Conservation (phyloP, 1,140 invertebrate genomes). For the Plectus sambesii region DNA sequence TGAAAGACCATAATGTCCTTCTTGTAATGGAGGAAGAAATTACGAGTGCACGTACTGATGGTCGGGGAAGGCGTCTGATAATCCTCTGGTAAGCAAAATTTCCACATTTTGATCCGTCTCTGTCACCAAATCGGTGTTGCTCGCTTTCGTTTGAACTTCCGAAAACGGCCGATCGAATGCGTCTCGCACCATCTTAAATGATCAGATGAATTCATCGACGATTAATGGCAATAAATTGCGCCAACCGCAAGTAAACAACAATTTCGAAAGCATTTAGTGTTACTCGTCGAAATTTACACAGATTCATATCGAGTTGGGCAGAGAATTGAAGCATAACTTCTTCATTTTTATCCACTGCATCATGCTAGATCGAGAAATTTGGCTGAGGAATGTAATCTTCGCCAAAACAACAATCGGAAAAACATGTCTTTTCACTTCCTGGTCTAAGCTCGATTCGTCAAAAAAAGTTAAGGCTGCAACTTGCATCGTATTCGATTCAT, state of each 20-base stretch:
- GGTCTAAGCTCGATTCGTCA: background rate
- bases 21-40: slow-evolving; percentile 2
- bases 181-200: slow-evolving; percentile 40
- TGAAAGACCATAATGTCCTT: too few relatives aligned
- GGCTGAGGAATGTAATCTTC: too few relatives aligned
- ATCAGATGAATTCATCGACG: slow-evolving; percentile 8
- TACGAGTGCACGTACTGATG: slow-evolving; percentile 59
- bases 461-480: background rate
- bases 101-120: slow-evolving; percentile 89
- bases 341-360: too few relatives aligned
- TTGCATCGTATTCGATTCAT: slow-evolving; percentile 12
- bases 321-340: background rate
- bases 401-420: too few relatives aligned
- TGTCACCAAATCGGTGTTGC: slow-evolving; percentile 83
- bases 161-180: slow-evolving; percentile 46
- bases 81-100: slow-evolving; percentile 64
- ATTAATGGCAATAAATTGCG: slow-evolving; percentile 1
- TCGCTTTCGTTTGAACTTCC: slow-evolving; percentile 58
- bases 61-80: slow-evolving; percentile 64
- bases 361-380: too few relatives aligned
- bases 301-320: background rate
- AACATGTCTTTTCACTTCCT: too few relatives aligned
- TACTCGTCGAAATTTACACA: too few relatives aligned
- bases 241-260: slow-evolving; percentile 16
- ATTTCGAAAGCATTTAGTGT: slow-evolving; percentile 8